Percentiles rank a stretch among this genome's conserved stretches.
phyloP scores from a whole-genome alignment of 2,113 vertebrate species.

The Dromas ardeola region DNA sequence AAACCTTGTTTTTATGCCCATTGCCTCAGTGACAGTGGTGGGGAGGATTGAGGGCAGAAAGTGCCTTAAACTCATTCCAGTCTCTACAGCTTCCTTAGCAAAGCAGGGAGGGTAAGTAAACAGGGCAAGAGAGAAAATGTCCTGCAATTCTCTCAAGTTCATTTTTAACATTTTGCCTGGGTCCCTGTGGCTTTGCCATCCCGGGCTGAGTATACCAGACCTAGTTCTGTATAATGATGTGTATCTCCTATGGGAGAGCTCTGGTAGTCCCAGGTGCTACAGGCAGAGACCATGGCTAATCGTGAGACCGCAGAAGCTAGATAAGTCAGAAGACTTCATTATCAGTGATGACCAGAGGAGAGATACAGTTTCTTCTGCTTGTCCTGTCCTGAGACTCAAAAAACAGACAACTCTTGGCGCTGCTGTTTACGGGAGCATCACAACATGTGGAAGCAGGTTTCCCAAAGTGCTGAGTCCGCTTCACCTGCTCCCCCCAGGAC shows the following conservation, averaged over 20 bases:
- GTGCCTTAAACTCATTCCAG: not conserved
- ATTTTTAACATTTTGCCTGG: not conserved
- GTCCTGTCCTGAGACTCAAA: slow-evolving; percentile 17
- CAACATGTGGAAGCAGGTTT: not conserved
- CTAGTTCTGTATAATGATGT: not conserved
- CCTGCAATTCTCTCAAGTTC: not conserved
- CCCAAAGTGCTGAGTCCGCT: slow-evolving; percentile 6
- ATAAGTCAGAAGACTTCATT: not conserved
- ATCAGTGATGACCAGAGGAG: not conserved
- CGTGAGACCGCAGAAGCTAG: not conserved
- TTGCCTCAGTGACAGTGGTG: not conserved
- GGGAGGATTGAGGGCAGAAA: not conserved
- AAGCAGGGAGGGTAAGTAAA: not conserved
- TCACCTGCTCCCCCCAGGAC: not conserved
- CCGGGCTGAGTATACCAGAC: not conserved
- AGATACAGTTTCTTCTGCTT: not conserved
- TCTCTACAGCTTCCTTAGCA: not conserved
- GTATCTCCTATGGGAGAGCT: not conserved
- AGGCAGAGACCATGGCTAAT: not conserved
- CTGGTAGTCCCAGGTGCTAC: not conserved
- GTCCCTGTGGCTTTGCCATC: not conserved
- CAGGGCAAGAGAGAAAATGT: not conserved
- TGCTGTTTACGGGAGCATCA: not conserved
- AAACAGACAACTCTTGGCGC: not conserved
- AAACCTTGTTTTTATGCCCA: not conserved